These are phyloP conservation scores for Poeciliopsis gracilis DNA, from an alignment of 2,797 vertebrate genomes.

Conservation along the genomic window DNA sequence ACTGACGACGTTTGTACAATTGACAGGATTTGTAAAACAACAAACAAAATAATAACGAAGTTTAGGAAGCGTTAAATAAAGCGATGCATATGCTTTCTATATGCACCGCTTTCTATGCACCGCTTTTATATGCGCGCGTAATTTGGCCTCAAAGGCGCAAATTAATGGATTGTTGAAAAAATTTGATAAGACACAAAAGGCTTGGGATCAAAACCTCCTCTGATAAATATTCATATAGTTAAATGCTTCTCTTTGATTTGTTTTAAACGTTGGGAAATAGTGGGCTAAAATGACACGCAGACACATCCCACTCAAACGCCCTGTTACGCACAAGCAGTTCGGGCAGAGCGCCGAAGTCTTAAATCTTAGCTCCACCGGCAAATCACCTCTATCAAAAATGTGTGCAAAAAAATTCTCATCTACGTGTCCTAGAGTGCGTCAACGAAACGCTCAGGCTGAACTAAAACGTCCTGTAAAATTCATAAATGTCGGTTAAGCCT, in stretches of 20 bases:
- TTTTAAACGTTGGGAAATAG: conserved; percentile 65
- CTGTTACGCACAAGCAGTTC: conserved; percentile 41
- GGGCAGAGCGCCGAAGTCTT: neutral
- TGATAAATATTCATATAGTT: conserved; percentile 82
- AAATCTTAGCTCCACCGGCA: conserved; percentile 3
- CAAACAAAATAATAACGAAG: neutral
- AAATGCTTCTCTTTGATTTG: conserved; percentile 64
- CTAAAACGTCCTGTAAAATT: neutral
- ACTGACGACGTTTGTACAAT: neutral
- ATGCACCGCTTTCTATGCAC: conserved; percentile 17
- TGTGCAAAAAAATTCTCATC: neutral
- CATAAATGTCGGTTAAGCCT: neutral
- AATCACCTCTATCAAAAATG: conserved; percentile 22
- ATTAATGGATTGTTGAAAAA: conserved; percentile 59
- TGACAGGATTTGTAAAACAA: neutral
- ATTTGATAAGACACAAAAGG: conserved; percentile 61
- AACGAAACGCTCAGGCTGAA: neutral
- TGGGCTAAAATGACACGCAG: conserved; percentile 45
- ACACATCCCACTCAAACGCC: conserved; percentile 71
- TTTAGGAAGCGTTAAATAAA: conserved; percentile 4
- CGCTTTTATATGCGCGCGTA: conserved; percentile 55
- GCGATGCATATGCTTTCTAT: too few relatives aligned
- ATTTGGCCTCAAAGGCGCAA: conserved; percentile 63
- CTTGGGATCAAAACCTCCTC: conserved; percentile 60
- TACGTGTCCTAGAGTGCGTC: neutral